Base-by-base conservation (phyloP, 2,888 invertebrate species). In the Caenorhabditis wallacei region DNA sequence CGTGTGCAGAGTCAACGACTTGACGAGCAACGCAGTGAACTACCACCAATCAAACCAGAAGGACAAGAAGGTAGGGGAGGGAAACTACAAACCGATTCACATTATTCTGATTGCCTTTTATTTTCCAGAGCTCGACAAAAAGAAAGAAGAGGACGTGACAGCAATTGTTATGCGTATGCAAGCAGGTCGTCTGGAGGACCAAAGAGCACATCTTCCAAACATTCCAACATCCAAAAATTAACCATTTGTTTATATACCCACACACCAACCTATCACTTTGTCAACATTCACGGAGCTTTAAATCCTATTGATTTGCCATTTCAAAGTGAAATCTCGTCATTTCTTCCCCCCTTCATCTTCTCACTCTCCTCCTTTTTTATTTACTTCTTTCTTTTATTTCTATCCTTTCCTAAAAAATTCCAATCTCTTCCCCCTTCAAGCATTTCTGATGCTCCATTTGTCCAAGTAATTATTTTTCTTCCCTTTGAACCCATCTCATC, bases 21-120 rank as follows among this genome's bases (percentile, higher is more conserved):
- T 26, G 88, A 90, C 70, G 90, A 90, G 35, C 90, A 90, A 66
- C 79, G 90, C 22, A 85, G 85, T 51, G 89, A 89, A 35, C 74
- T 90, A 11, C 90, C 89, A 35, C 78, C 78, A 13, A 69, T 78
- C 54, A 78, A 78, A 18, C 48, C 64, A 35, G 61, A 57, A 13
- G 72, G 72, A 18, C 66, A 71, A 43, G 66, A 68, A 75, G 81
- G 79, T 79, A 79, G 4, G 8, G 30, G 4, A 30, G 30, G 30
- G 4, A 30, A 8, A 48, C 46, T 18, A 48, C 46, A 48, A 48
- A 48, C 11, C 18, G n/a, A 18, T 48, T 48, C 46, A 18, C 46
- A 48, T 13, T 18, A 7, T 18, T 18, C 46, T 48, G 40, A 40
- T 40, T 48, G n/a, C 46, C 5, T 48, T 8, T 48, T 11, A 37